A percentile compares a stretch with the other conserved stretches of the same genome.
Evolutionary conservation across 2,113 vertebrate species (phyloP).

Genomic region (Zonotrichia leucophrys): DNA sequence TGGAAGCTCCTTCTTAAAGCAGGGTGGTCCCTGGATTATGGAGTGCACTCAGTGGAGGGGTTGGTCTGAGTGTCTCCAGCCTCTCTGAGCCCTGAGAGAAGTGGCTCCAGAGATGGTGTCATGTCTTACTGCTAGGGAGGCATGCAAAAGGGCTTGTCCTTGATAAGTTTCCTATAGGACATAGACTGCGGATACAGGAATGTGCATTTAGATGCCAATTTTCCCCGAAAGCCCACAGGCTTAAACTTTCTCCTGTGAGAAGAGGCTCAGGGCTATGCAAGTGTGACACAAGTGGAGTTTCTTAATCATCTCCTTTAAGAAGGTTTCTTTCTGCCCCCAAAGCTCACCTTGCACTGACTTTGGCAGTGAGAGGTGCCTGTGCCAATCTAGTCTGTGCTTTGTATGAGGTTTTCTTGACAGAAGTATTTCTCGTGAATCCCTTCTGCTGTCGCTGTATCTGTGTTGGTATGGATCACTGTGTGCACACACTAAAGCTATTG

Average conservation of each 20-base stretch:
- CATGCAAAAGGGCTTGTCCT: not conserved
- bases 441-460: not conserved
- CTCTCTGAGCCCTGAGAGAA: not conserved
- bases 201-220: not conserved
- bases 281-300: not conserved
- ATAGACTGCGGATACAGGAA: not conserved
- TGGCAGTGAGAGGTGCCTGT: not conserved
- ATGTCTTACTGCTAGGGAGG: not conserved
- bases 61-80: not conserved
- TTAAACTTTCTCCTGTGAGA: not conserved
- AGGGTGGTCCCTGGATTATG: accelerated
- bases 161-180: not conserved
- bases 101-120: not conserved
- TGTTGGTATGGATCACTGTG: accelerated
- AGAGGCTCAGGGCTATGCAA: not conserved
- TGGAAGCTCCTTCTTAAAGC: not conserved
- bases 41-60: accelerated
- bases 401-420: not conserved
- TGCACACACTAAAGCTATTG: not conserved
- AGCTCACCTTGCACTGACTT: not conserved
- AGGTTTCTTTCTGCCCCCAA: not conserved
- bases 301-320: not conserved
- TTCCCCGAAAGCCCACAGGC: not conserved
- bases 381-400: not conserved
- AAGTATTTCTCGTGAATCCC: not conserved